phyloP scores from a whole-genome alignment of 2,113 vertebrate genomes.

The Gopherus flavomarginatus region DNA sequence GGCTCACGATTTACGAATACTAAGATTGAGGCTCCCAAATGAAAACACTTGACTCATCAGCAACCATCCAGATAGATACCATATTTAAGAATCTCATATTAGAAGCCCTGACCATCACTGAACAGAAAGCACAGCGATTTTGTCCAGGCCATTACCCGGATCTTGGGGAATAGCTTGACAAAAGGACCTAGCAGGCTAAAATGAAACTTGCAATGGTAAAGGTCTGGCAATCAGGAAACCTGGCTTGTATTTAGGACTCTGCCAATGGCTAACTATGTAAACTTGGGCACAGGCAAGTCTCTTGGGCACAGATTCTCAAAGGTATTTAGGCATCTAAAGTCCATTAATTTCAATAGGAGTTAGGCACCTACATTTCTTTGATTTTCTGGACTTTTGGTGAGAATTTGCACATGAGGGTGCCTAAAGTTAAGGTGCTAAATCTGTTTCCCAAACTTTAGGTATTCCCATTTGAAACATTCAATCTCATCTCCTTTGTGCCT shows the following conservation, averaged over 20 bases:
- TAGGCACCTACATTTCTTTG: neutral
- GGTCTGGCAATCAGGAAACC: neutral
- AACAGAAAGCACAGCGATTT: neutral
- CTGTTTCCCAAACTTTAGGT: neutral
- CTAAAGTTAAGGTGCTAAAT: neutral
- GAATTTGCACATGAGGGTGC: neutral
- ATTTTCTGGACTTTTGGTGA: neutral
- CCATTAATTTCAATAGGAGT: no score
- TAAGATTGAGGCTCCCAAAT: neutral
- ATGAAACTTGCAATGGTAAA: neutral
- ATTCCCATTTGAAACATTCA: neutral
- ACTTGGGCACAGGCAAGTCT: neutral
- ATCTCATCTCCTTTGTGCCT: neutral
- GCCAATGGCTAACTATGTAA: neutral
- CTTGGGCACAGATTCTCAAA: neutral
- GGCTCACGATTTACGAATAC: neutral
- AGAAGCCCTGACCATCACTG: neutral
- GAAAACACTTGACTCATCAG: constrained; percentile 4
- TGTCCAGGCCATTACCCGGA: neutral
- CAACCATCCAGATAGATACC: neutral
- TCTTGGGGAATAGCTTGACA: neutral
- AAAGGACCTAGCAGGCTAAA: neutral
- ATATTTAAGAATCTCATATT: neutral
- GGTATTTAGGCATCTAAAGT: no score
- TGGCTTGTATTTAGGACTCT: neutral